Evolutionary conservation across 2,888 invertebrate species (phyloP), one percentile per base, ranked within the genome.

Genomic region (Leptura quadrifasciata): DNA sequence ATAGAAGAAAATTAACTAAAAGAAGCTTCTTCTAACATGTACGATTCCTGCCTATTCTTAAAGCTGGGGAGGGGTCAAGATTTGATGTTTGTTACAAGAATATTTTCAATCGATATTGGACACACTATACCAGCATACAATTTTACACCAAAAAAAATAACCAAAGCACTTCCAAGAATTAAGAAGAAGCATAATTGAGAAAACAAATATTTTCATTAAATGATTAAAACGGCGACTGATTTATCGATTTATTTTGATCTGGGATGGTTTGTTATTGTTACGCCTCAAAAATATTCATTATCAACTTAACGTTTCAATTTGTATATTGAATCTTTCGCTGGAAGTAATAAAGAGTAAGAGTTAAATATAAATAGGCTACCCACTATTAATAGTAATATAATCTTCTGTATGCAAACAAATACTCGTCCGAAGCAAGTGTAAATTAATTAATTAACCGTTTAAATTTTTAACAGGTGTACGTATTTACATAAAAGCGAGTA

Each of bases 281-380:
- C 21, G 18, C 57, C 21, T 20, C 21, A 18, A 57, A 57, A 57
- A 57, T 20, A 57, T 57, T 57, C 20, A 57, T 57, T 21, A 57
- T 20, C 21, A 57, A 57, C 20, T 57, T 57, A 57, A 57, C 57
- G 9, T 21, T 57, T 57, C 57, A 57, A 57, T 57, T 21, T 20
- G 57, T 57, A 57, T 8, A 21, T 57, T 57, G 21, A 20, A 20
- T 18, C 18, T 20, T 6, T 57, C 57, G 57, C 18, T 20, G 9
- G 12, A 21, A 21, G 57, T 21, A 21, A 57, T 57, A 57, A 57
- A 20, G 57, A 57, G 21, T 57, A 57, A 18, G 20, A 57, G 20
- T 57, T 21, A 12, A 18, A 20, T 2, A 57, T 57, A 57, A 57
- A 57, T 57, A 57, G 18, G 57, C 57, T 57, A 12, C 57, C 57